Percentiles rank a stretch among this genome's conserved stretches.
These are phyloP conservation scores for Oreotragus oreotragus DNA, from an alignment of 2,113 vertebrate species.

Conservation along the genomic window DNA sequence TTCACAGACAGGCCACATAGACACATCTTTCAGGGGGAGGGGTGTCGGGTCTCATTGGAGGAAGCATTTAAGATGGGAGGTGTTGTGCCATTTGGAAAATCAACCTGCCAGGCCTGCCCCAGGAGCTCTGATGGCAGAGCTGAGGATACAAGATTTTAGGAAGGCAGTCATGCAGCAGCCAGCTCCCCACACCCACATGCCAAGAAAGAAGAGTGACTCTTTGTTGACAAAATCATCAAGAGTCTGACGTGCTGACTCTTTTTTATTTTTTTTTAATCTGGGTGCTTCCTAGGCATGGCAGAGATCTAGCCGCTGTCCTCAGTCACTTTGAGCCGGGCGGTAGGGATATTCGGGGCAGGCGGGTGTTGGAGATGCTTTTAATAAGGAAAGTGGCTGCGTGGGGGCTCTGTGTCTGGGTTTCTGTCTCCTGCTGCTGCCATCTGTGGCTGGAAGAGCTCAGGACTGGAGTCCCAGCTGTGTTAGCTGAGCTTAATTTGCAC, in stretches of 20 bases:
- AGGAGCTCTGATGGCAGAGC: neutral
- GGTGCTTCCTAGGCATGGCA: neutral
- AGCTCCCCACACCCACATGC: neutral
- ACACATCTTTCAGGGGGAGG: neutral
- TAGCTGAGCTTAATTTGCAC: neutral
- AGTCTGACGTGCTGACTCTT: neutral
- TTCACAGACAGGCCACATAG: neutral
- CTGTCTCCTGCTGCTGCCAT: neutral
- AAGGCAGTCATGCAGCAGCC: neutral
- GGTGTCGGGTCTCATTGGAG: neutral
- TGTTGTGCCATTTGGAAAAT: neutral
- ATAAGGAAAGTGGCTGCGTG: neutral
- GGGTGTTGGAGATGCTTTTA: neutral
- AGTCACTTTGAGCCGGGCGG: neutral
- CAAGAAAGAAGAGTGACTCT: neutral
- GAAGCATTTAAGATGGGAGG: neutral
- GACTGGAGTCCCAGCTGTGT: neutral
- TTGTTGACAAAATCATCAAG: neutral
- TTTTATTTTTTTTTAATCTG: neutral
- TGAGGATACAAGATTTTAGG: neutral
- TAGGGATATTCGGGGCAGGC: neutral
- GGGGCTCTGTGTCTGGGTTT: neutral
- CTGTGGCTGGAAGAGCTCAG: neutral
- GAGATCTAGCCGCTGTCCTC: neutral
- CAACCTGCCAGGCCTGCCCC: neutral